Evolutionary conservation across 2,113 vertebrate species (phyloP).

Genomic region (Uropsilus gracilis): DNA sequence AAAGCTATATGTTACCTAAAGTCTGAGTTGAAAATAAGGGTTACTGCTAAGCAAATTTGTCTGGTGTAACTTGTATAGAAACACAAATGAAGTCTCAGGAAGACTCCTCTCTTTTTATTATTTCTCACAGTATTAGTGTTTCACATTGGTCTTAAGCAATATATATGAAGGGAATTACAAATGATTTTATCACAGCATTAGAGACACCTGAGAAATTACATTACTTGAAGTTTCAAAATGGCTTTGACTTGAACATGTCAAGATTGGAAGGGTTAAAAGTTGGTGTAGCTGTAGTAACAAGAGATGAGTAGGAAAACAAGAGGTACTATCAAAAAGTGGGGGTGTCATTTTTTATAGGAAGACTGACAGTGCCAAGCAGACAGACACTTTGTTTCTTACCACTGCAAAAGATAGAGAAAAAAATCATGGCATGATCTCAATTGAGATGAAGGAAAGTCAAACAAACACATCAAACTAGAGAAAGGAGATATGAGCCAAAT

Average conservation of each 20-base stretch:
- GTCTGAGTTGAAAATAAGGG: background rate
- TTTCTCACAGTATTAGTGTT: background rate
- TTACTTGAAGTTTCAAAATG: background rate
- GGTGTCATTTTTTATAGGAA: background rate
- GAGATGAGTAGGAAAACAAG: background rate
- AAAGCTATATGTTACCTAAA: background rate
- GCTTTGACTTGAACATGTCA: background rate
- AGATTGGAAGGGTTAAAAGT: background rate
- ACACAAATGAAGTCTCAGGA: background rate
- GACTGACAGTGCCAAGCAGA: background rate
- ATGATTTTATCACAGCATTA: background rate
- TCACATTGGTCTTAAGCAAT: background rate
- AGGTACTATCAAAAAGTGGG: background rate
- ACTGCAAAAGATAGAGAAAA: background rate
- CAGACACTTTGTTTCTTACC: background rate
- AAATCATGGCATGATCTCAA: slow-evolving; percentile 13
- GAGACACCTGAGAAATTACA: background rate
- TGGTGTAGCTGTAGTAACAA: background rate
- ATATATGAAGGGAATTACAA: background rate
- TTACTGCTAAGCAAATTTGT: background rate
- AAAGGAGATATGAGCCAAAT: background rate
- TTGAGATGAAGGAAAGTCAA: slow-evolving; percentile 2
- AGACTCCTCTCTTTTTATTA: background rate
- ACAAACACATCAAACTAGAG: background rate
- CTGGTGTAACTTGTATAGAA: background rate